These are phyloP conservation scores for Gorsachius goisagi DNA, from an alignment of 2,113 vertebrate species.

Conservation along the genomic window DNA sequence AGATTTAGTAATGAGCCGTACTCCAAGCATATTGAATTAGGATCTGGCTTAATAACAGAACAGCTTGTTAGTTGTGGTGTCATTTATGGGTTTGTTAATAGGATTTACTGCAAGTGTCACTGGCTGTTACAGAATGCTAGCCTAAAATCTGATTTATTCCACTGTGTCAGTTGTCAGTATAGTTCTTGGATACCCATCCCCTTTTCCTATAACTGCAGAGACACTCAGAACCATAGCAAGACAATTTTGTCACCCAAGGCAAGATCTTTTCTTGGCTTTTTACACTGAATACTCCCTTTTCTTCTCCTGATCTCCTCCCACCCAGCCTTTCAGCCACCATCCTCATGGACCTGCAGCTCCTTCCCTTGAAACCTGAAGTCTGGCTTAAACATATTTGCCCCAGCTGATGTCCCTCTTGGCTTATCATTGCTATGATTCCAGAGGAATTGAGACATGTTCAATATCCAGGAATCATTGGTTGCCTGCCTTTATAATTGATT, in stretches of 20 bases:
- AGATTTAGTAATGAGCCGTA: background rate
- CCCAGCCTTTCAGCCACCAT: background rate
- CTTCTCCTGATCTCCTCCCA: background rate
- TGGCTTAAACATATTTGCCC: background rate
- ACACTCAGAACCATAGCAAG: background rate
- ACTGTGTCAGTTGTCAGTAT: background rate
- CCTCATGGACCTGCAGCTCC: background rate
- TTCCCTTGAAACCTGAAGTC: constrained; percentile 12
- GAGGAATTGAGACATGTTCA: background rate
- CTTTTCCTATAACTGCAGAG: background rate
- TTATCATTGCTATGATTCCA: constrained; percentile 32
- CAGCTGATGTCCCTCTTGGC: background rate
- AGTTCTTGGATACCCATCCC: background rate
- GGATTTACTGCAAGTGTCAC: background rate
- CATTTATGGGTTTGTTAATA: background rate
- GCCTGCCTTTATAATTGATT: background rate
- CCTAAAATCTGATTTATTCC: background rate
- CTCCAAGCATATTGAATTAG: background rate
- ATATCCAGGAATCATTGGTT: background rate
- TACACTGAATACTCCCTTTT: background rate
- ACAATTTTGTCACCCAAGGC: background rate
- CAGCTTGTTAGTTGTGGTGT: background rate
- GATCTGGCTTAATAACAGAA: background rate
- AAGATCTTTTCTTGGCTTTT: background rate
- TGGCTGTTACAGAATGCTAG: background rate